Evolutionary conservation across 2,888 invertebrate genomes (phyloP), one percentile per base, ranked within the genome.

Genomic region (Didymodactylos carnosus): DNA sequence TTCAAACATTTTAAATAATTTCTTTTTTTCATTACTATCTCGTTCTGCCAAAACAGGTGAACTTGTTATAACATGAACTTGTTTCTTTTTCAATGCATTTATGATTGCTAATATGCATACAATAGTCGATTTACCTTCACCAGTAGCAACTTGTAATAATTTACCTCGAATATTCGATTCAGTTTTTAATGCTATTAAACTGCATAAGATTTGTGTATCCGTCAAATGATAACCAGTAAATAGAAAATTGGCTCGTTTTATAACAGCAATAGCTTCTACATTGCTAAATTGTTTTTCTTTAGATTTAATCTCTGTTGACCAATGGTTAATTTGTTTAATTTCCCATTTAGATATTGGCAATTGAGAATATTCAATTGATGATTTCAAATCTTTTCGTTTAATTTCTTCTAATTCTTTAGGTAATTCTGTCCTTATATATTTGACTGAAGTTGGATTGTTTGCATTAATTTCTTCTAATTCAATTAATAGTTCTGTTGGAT

Each of bases 121-220:
- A 49, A 76, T 76, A 3, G 70, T 73, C 16, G 76, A 76, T 53
- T 76, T 76, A 27, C 76, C 76, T 77, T 83, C 83, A 3, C 83
- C 83, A 13, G 83, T 83, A 43, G 79, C 77, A 13, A 83, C 79
- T 76, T 83, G 81, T 14, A 80, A 76, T 43, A 83, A 71, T 13
- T 76, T 76, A 19, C 77, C 78, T 49, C 39, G 35, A 3, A 10
- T n/a, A 19, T 39, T 43, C 10, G 29, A 23, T 25, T 71, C 6
- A 11, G 39, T 73, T 19, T 71, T n/a, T 29, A 72, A 29, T 39
- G 72, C 25, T 11, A 72, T 53, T n/a, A 72, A 49, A 53, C 51
- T 39, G 46, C 39, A 53, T 10, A 72, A 40, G 6, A 72, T 72
- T 40, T 72, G 72, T 39, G 72, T 51, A 23, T 72, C 72, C 2